phyloP scores from a whole-genome alignment of 1,140 invertebrate species.

The Xylocopa sonorina region DNA sequence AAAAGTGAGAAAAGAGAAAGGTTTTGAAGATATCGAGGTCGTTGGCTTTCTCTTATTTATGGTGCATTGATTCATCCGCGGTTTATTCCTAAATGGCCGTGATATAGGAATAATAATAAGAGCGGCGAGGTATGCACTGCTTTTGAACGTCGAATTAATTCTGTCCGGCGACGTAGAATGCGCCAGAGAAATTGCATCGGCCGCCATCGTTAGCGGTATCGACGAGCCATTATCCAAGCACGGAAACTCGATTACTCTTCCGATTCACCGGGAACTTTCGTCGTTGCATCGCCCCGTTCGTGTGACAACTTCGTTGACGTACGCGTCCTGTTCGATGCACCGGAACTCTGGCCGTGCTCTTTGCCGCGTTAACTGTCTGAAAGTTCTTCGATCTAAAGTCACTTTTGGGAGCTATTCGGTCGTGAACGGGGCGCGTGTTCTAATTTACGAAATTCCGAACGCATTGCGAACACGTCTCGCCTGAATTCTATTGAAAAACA shows the following conservation, averaged over 20 bases:
- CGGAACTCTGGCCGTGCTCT: neutral
- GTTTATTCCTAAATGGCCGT: neutral
- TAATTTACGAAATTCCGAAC: neutral
- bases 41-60: neutral
- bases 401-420: too few relatives aligned
- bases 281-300: neutral
- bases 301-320: neutral
- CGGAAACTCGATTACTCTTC: constrained; percentile 51
- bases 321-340: constrained; percentile 6
- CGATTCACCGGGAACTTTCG: constrained; percentile 39
- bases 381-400: neutral
- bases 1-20: neutral
- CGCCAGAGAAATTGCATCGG: constrained; percentile 31
- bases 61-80: neutral
- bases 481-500: neutral
- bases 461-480: neutral
- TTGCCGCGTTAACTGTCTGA: neutral
- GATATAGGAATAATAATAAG: neutral
- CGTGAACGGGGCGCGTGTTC: neutral
- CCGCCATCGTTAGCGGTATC: constrained; percentile 32
- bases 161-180: constrained; percentile 17
- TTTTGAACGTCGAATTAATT: constrained; percentile 36
- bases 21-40: neutral
- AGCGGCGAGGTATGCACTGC: neutral
- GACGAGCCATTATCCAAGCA: constrained; percentile 46